Base-by-base conservation (phyloP, 2,113 vertebrate genomes). In the Aptenodytes patagonicus region DNA sequence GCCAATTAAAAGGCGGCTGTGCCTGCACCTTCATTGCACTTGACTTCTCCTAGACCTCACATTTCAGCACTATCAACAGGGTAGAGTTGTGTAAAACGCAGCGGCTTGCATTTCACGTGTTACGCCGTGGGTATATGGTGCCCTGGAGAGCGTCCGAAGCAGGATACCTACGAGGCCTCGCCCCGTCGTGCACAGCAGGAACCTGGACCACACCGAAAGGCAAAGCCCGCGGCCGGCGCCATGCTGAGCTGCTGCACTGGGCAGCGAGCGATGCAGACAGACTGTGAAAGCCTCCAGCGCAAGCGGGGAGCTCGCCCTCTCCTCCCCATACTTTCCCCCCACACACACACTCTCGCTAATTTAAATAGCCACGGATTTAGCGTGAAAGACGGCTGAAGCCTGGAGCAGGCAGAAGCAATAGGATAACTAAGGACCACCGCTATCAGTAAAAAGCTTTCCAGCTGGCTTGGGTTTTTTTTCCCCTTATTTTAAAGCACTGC, bases 301-400 rank as follows among this genome's bases (percentile, higher is more conserved):
- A 49, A 44, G 81, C 9, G 1, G 22, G 26, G 61, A 89, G 44
- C 46, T 62, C 21, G 2, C 49, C 57, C 40, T 44, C n/a, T 29
- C 19, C 38, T 38, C n/a, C 54, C n/a, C 1, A 0, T 32, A 2
- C 18, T 20, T 31, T 7, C n/a, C 3, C 40, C 38, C 18, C 6
- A 18, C 19, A 32, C 47, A 60, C 65, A 71, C 49, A 22, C 29
- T 82, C 47, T 38, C 80, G 42, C 42, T 52, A 13, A 68, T 52
- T 82, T 73, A 71, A 72, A 83, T 29, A 76, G 28, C 24, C 29
- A 65, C 61, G 14, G 72, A 49, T 91, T 61, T 49, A 46, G 36
- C 24, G 9, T 14, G 58, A 9, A 77, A 54, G 52, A 20, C 15
- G 24, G 60, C 29, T 34, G 79, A 42, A 70, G 38, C 36, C 44